Percentiles rank a stretch among this genome's conserved stretches.
These are phyloP conservation scores for Lumbricus terrestris DNA, from an alignment of 2,888 invertebrate genomes.

Conservation along the genomic window DNA sequence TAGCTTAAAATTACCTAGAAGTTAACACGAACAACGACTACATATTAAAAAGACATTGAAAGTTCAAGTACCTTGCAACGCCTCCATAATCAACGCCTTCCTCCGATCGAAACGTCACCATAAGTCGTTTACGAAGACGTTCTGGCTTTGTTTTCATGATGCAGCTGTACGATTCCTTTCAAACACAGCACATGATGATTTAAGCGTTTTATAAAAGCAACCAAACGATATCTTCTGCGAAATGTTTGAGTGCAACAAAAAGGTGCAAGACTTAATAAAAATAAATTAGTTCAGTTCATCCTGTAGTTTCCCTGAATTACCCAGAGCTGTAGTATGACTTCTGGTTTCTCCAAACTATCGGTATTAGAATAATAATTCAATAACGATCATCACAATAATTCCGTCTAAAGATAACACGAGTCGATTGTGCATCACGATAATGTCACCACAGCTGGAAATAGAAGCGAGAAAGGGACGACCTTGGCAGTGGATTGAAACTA, in stretches of 20 bases:
- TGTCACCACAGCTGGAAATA: background rate
- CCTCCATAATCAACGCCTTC: conserved; percentile 96
- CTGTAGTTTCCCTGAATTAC: too few species aligned
- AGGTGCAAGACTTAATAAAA: too few species aligned
- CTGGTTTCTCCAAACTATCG: too few species aligned
- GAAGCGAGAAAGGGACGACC: too few species aligned
- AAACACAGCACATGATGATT: conserved; percentile 49
- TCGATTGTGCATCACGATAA: background rate
- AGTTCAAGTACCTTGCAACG: conserved; percentile 71
- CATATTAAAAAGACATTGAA: background rate
- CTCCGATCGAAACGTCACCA: conserved; percentile 93
- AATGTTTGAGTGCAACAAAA: background rate
- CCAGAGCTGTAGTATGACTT: too few species aligned
- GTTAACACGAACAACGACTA: background rate
- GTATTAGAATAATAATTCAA: too few species aligned
- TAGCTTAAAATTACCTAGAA: background rate
- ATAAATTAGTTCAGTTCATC: too few species aligned
- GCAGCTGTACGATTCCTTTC: conserved; percentile 70
- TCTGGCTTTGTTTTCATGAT: conserved; percentile 96
- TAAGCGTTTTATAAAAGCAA: background rate
- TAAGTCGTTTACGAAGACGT: conserved; percentile 88
- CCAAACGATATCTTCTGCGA: too few species aligned
- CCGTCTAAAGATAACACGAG: too few species aligned
- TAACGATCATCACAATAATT: too few species aligned
- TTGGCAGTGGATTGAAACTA: too few species aligned